These are phyloP conservation scores for Hymenopus coronatus DNA, from an alignment of 2,888 invertebrate species.

Conservation along the genomic window DNA sequence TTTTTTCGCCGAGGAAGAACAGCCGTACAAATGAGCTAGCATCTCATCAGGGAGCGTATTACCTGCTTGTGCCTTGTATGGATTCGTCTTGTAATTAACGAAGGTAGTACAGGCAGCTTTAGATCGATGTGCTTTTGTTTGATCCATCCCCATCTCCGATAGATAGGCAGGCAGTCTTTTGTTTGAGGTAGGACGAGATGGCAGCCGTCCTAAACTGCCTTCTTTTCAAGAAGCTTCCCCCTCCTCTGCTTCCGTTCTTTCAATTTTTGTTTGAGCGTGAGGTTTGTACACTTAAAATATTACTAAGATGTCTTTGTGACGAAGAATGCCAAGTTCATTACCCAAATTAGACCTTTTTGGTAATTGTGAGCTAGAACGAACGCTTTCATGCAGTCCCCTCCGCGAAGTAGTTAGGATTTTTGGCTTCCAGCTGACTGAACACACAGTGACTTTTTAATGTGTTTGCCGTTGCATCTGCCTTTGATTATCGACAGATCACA, in stretches of 20 bases:
- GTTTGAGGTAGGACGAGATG: neutral
- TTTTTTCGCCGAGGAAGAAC: neutral
- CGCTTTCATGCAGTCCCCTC: neutral
- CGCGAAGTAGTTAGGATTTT: neutral
- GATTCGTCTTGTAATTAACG: conserved; percentile 19
- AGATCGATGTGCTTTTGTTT: conserved; percentile 28
- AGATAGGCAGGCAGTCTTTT: conserved; percentile 7
- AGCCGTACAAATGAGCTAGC: neutral
- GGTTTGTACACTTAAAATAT: neutral
- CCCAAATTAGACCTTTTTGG: neutral
- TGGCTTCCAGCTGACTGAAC: neutral
- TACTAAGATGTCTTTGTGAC: neutral
- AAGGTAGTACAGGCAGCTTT: neutral
- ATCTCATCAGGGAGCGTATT: neutral
- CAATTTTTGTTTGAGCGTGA: neutral
- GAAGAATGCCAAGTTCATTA: neutral
- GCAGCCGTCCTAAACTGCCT: neutral
- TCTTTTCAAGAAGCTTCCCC: neutral
- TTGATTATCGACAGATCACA: too few relatives aligned
- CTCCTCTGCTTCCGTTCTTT: neutral
- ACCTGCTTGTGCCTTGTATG: conserved; percentile 14
- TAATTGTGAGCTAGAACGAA: neutral
- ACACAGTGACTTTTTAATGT: too few relatives aligned
- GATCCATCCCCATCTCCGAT: conserved; percentile 11
- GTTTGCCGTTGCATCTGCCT: too few relatives aligned